These are phyloP conservation scores for Coracias cyanogaster DNA, from an alignment of 2,797 vertebrate genomes.

Conservation along the genomic window DNA sequence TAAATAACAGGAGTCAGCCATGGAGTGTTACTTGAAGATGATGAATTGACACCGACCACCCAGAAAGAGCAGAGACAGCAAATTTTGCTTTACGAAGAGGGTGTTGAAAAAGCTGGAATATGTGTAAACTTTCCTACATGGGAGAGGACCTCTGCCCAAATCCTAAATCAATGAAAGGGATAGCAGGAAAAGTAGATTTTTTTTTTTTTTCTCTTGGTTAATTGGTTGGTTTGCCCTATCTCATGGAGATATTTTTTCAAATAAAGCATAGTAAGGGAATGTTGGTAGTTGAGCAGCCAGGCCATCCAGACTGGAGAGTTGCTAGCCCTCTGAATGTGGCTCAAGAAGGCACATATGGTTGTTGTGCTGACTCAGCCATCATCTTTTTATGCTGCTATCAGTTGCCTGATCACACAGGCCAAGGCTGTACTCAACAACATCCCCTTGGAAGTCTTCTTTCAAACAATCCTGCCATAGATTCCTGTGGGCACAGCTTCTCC, in stretches of 20 bases:
- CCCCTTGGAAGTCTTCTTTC: too few species aligned
- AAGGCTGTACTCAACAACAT: too few species aligned
- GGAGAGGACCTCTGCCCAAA: not conserved
- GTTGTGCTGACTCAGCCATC: too few species aligned
- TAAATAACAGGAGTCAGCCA: not conserved
- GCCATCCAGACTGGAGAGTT: not conserved
- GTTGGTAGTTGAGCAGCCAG: not conserved
- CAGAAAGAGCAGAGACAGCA: not conserved
- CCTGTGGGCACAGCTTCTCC: too few species aligned
- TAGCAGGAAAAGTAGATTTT: not conserved
- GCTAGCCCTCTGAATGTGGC: not conserved
- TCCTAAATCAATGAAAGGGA: not conserved
- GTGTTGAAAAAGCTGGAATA: not conserved
- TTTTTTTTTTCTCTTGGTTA: not conserved
- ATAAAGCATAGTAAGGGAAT: not conserved
- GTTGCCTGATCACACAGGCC: too few species aligned
- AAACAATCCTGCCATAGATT: too few species aligned
- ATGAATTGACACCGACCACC: not conserved
- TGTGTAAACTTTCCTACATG: not conserved
- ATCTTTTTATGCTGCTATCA: too few species aligned
- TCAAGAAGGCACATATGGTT: not conserved
- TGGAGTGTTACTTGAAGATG: not conserved
- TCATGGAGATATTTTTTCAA: not conserved
- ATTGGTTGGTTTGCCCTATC: not conserved
- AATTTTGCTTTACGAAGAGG: not conserved